Conservation (phyloP, 2,888 invertebrate species). For the Orthosia cruda region DNA sequence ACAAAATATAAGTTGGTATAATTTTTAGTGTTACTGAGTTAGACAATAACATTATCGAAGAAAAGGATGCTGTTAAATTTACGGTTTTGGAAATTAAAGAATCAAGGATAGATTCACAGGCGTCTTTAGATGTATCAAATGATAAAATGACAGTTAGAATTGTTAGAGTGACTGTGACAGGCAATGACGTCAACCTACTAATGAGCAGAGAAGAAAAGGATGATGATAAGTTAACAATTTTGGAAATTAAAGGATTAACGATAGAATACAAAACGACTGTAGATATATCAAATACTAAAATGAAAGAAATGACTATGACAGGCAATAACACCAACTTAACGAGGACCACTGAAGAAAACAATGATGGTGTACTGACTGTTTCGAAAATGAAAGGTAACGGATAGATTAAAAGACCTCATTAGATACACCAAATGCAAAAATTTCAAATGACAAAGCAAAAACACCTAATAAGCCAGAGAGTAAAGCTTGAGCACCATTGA, state of each 20-base stretch:
- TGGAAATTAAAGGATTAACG: no score
- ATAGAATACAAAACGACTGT: no score
- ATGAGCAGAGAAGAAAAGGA: neutral
- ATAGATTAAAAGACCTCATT: neutral
- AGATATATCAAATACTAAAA: neutral
- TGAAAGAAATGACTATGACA: neutral
- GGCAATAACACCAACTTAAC: neutral
- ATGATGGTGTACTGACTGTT: neutral
- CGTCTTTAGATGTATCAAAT: neutral
- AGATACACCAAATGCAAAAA: neutral
- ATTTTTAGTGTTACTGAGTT: neutral
- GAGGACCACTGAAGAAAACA: neutral
- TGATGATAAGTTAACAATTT: neutral
- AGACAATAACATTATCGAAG: neutral
- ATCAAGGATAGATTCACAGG: no score
- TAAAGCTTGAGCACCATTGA: conserved; percentile 57
- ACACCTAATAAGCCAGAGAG: neutral
- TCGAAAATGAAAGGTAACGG: neutral
- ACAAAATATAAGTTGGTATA: neutral
- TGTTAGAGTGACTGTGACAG: neutral
- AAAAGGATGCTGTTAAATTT: neutral
- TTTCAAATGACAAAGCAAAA: neutral
- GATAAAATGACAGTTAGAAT: neutral
- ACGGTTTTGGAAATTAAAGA: no score
- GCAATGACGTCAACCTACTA: neutral